These are phyloP conservation scores for Athalia cordata DNA, from an alignment of 2,888 invertebrate species.

Conservation along the genomic window DNA sequence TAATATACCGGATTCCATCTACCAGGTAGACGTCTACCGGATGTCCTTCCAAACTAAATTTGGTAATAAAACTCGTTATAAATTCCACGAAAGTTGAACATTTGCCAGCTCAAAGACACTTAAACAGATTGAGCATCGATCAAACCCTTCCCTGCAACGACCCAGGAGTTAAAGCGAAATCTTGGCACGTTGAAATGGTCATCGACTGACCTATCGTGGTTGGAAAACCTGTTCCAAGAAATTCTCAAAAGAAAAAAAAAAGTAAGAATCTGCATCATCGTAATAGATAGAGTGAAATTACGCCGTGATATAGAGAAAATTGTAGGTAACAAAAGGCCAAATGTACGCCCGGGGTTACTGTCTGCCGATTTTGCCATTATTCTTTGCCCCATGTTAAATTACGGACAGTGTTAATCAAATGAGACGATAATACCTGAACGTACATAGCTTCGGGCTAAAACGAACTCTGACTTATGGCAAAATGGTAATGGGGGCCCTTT, in stretches of 20 bases:
- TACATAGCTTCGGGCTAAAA: slow-evolving; percentile 62
- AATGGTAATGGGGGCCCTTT: slow-evolving; percentile 58
- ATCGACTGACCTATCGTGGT: background rate
- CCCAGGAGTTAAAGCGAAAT: background rate
- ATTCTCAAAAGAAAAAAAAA: background rate
- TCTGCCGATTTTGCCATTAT: slow-evolving; percentile 61
- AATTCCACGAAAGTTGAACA: too few species aligned
- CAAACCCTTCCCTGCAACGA: background rate
- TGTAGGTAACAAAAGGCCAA: slow-evolving; percentile 11
- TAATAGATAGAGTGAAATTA: slow-evolving; percentile 37
- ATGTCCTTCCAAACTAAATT: too few species aligned
- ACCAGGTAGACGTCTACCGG: background rate
- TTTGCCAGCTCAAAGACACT: too few species aligned
- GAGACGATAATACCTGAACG: slow-evolving; percentile 66
- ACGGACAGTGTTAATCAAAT: slow-evolving; percentile 65
- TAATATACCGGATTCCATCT: background rate
- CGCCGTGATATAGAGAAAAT: slow-evolving; percentile 28
- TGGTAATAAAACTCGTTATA: too few species aligned
- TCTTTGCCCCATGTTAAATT: slow-evolving; percentile 58
- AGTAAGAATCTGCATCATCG: background rate
- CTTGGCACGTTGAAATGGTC: background rate
- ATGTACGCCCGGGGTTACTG: slow-evolving; percentile 56
- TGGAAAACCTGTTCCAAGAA: slow-evolving; percentile 2
- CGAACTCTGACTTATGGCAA: slow-evolving; percentile 64
- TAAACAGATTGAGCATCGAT: background rate